A percentile compares a stretch with the other conserved stretches of the same genome.
Evolutionary conservation across 2,888 invertebrate genomes (phyloP).

Genomic region (Entomobrya multifasciata): DNA sequence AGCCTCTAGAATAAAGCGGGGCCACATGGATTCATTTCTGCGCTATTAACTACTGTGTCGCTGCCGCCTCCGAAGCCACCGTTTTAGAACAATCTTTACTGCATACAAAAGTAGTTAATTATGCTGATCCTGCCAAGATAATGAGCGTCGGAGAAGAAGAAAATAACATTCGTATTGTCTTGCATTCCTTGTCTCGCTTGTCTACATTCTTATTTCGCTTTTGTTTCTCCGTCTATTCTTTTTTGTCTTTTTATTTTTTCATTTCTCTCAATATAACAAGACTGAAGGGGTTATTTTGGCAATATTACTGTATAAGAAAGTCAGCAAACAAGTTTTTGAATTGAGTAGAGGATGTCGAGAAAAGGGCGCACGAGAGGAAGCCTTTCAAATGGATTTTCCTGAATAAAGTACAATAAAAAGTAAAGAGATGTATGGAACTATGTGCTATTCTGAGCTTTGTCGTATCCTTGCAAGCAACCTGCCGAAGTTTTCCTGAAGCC

Average conservation of each 20-base stretch:
- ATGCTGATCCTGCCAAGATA: conserved; percentile 56
- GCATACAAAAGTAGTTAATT: conserved; percentile 54
- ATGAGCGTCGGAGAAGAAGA: conserved; percentile 35
- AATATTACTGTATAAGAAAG: conserved; percentile 17
- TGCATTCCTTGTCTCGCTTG: neutral
- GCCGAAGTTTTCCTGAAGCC: conserved; percentile 1
- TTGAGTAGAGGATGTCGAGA: neutral
- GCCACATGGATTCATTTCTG: conserved; percentile 9
- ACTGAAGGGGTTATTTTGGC: conserved; percentile 30
- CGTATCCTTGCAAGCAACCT: neutral
- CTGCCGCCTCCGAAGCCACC: too few species aligned
- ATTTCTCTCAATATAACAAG: conserved; percentile 18
- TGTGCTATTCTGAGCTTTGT: neutral
- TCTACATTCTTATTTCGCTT: neutral
- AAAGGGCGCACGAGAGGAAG: conserved; percentile 25
- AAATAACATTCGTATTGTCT: conserved; percentile 47
- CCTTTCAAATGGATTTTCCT: conserved; percentile 7
- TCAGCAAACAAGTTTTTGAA: conserved; percentile 18
- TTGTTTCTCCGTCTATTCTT: neutral
- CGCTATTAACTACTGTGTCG: neutral
- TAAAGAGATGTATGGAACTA: neutral
- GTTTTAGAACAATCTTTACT: conserved; percentile 4
- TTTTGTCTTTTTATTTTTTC: conserved; percentile 69
- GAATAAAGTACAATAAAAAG: neutral
- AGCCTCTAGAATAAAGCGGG: too few species aligned